Base-by-base conservation (phyloP, 2,888 invertebrate genomes). In the Charanyca ferruginea region DNA sequence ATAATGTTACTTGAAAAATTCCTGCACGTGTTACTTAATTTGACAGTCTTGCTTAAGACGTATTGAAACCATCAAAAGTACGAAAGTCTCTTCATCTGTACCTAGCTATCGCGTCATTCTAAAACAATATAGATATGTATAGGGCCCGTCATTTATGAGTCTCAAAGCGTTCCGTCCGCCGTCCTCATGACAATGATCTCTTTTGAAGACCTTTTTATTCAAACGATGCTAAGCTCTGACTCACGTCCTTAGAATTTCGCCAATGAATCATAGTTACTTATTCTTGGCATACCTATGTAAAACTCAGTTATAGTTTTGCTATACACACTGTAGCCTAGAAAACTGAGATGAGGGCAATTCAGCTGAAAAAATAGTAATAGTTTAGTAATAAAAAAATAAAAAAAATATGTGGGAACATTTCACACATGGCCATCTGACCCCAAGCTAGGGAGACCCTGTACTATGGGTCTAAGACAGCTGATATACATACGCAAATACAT, bases 151-250 rank as follows among this genome's bases (percentile, higher is more conserved):
- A 64, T 80, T 79, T 72, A 51, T 61, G 44, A 61, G 67, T 59
- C 69, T 64, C 80, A 79, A 81, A 80, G 67, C 61, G 61, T 79
- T 73, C 70, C 80, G 73, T 70, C 18, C 53, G 67, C 42, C 69
- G 67, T 66, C 58, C 18, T 59, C 68, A 59, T 70, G 77, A 80
- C 83, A 81, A 82, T 71, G 71, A 83, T 75, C 83, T 78, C 71
- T 75, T 78, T 75, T 49, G 66, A 80, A 78, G 53, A 51, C 66
- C 63, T 80, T 81, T 82, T 76, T 70, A 74, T 68, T 61, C 63
- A 73, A 64, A 44, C 70, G 66, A 53, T 57, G 53, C 44, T 38
- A 45, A 58, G 55, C 47, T 58, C 51, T 80, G 80, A 81, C 63
- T 83, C 83, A 83, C 63, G 72, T 70, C 73, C 71, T 64, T 59